Evolutionary conservation across 1,140 invertebrate species (phyloP), one percentile per base, ranked within the genome.

Genomic region (Drosophila ironensis): DNA sequence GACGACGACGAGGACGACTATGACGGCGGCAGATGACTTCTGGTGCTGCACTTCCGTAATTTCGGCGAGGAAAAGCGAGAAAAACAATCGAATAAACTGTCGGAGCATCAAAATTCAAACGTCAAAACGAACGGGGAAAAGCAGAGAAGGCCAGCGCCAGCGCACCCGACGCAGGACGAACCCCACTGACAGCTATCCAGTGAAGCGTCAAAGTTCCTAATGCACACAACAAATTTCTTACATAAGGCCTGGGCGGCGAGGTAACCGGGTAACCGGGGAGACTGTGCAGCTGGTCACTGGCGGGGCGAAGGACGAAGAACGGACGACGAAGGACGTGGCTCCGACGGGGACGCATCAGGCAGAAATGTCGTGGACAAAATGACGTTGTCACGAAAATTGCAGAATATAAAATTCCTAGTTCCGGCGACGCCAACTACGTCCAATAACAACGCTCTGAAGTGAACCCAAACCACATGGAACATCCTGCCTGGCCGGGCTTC

Each of bases 141-240:
- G 66, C 51, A 71, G 54, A 35, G 37, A 44, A 77, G n/a, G n/a
- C n/a, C n/a, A n/a, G n/a, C n/a, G n/a, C n/a, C 42, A 48, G 48
- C 50, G 22, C 24, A 19, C 16, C 40, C 50, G n/a, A n/a, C 30
- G 8, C 14, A 19, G 2, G 9, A 28, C 12, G 16, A 52, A 63
- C 44, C 70, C 78, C 80, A 84, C 72, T 82, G 80, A 84, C 80
- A 86, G 70, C 74, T 71, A 86, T 71, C 80, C 80, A 86, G 80
- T 86, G 54, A 86, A 86, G 80, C 82, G 82, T 87, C 82, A 87
- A 87, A 87, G 82, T 82, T 87, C 82, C 81, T 82, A 88, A 88
- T 86, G 86, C 78, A 88, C 86, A 88, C 87, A 88, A 88, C 86
- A 88, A 88, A 88, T 88, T 88, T 88, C 86, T 80, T 86, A 75